A percentile compares a stretch with the other conserved stretches of the same genome.
phyloP scores from a whole-genome alignment of 2,888 invertebrate species.

The Axea sp. region DNA sequence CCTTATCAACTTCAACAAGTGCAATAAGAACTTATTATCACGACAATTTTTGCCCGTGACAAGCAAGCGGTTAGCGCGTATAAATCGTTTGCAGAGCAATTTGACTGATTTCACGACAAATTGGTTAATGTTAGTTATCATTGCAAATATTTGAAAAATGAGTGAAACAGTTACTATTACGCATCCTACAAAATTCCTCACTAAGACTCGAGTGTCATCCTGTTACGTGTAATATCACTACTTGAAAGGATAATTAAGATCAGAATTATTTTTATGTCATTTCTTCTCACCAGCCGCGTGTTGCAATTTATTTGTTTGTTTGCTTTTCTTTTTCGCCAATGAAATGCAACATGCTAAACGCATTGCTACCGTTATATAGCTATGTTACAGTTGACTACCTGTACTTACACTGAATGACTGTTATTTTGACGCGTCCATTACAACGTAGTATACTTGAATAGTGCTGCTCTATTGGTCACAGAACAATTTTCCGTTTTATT shows the following conservation, averaged over 20 bases:
- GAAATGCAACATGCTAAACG: constrained; percentile 40
- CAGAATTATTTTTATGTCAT: constrained; percentile 24
- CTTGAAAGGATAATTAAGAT: constrained; percentile 34
- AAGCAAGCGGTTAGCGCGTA: constrained; percentile 47
- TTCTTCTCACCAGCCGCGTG: constrained; percentile 14
- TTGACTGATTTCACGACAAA: not conserved
- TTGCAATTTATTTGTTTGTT: constrained; percentile 26
- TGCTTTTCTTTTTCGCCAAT: too few species aligned
- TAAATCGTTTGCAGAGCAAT: not conserved
- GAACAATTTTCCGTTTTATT: constrained; percentile 23
- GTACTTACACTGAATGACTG: constrained; percentile 43
- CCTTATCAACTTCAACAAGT: constrained; percentile 29
- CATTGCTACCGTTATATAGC: constrained; percentile 40
- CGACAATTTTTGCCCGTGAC: constrained; percentile 30
- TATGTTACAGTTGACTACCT: constrained; percentile 42
- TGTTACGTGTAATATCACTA: constrained; percentile 19
- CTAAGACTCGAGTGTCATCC: constrained; percentile 11
- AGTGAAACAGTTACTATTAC: not conserved
- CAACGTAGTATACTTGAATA: constrained; percentile 6
- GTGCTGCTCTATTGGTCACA: constrained; percentile 8
- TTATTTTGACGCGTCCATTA: constrained; percentile 54
- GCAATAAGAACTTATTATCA: constrained; percentile 1
- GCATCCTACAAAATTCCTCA: not conserved
- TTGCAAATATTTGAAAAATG: not conserved
- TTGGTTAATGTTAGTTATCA: too few species aligned